Percentiles rank a stretch among this genome's conserved stretches.
phyloP scores from a whole-genome alignment of 2,888 invertebrate species.

The Drosophila koepferae region DNA sequence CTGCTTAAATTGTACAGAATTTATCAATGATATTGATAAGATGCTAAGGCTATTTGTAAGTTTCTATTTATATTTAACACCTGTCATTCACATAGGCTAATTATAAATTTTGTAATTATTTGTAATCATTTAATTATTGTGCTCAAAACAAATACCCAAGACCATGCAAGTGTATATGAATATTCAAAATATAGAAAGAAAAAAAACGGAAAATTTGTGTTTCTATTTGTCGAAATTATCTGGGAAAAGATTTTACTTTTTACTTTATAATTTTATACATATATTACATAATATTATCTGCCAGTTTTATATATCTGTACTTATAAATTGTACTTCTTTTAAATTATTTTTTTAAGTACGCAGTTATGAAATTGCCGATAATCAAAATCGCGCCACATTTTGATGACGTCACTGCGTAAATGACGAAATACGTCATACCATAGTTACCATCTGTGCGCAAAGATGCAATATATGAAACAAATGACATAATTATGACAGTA shows the following conservation, averaged over 20 bases:
- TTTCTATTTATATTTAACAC: slow-evolving; percentile 74
- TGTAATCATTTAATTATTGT: slow-evolving; percentile 47
- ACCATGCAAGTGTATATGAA: slow-evolving; percentile 28
- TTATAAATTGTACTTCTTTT: neutral
- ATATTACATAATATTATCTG: too few relatives aligned
- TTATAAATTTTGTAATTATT: slow-evolving; percentile 45
- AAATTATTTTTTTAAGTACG: slow-evolving; percentile 6
- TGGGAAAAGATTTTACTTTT: too few relatives aligned
- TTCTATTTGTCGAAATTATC: neutral
- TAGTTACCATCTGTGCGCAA: slow-evolving; percentile 15
- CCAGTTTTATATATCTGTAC: too few relatives aligned
- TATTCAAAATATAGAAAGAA: slow-evolving; percentile 40
- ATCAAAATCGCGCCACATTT: slow-evolving; percentile 45
- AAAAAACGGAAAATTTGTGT: slow-evolving; percentile 21
- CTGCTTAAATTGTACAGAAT: slow-evolving; percentile 48
- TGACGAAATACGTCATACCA: neutral
- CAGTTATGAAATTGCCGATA: slow-evolving; percentile 21
- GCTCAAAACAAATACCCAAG: slow-evolving; percentile 61
- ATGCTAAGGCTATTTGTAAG: slow-evolving; percentile 55
- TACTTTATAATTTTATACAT: neutral
- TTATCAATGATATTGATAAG: slow-evolving; percentile 49
- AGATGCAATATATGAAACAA: neutral
- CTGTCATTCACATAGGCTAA: slow-evolving; percentile 55
- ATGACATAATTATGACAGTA: neutral
- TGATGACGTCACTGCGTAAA: slow-evolving; percentile 31